Evolutionary conservation across 2,888 invertebrate species (phyloP).

Genomic region (Hyles lineata): DNA sequence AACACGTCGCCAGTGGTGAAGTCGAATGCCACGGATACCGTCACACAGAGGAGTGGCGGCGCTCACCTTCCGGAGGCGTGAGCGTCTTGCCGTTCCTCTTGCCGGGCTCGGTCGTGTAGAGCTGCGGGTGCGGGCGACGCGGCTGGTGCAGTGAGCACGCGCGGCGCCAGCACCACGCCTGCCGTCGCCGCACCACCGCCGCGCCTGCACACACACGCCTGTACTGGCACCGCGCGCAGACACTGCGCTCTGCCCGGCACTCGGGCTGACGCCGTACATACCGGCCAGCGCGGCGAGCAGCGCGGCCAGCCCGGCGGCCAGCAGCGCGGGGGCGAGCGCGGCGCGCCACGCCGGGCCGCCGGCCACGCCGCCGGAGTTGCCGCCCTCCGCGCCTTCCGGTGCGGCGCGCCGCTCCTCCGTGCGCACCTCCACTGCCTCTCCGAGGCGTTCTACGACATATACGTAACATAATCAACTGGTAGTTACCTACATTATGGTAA

Average conservation of each 20-base stretch:
- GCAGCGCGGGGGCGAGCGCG: conserved; percentile 51
- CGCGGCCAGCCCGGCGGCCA: conserved; percentile 52
- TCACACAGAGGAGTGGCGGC: neutral
- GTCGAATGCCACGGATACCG: neutral
- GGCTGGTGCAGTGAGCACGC: conserved; percentile 39
- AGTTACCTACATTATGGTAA: too few relatives aligned
- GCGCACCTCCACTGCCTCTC: conserved; percentile 59
- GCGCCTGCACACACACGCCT: conserved; percentile 27
- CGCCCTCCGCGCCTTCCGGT: conserved; percentile 40
- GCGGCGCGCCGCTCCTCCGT: conserved; percentile 40
- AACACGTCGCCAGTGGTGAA: neutral
- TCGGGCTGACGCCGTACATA: conserved; percentile 27
- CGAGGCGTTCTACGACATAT: conserved; percentile 58
- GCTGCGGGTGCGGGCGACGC: conserved; percentile 48
- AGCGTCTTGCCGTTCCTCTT: conserved; percentile 60
- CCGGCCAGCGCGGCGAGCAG: conserved; percentile 50
- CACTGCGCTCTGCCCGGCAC: neutral
- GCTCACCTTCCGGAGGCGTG: conserved; percentile 58
- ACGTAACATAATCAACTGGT: neutral
- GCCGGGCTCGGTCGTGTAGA: conserved; percentile 61
- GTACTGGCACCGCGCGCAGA: neutral
- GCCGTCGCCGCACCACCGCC: conserved; percentile 32
- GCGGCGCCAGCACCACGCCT: conserved; percentile 37
- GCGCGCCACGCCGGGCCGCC: conserved; percentile 46
- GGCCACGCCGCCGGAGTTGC: conserved; percentile 35